Evolutionary conservation across 2,888 invertebrate species (phyloP).

Genomic region (Agonopterix heracliana): DNA sequence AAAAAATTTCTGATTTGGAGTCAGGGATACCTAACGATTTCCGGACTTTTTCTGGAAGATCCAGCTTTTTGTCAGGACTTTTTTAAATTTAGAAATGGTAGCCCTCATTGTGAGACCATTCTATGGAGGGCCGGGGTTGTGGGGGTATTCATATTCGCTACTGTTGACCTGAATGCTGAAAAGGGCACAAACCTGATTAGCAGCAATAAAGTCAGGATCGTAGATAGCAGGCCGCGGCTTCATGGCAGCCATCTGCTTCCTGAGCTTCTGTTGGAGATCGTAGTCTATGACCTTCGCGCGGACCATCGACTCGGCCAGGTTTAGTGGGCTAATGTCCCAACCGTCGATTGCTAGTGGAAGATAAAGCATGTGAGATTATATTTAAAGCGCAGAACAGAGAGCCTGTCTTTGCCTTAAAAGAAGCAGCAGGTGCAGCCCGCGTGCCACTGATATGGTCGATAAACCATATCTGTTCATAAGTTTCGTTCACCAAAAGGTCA

Average conservation of each 20-base stretch:
- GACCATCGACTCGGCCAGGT: conserved; percentile 91
- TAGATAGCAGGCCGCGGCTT: conserved; percentile 92
- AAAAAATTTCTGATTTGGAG: too few species aligned
- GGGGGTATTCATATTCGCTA: too few species aligned
- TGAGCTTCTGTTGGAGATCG: conserved; percentile 86
- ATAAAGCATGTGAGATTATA: background rate
- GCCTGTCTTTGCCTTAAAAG: too few species aligned
- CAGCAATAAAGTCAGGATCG: conserved; percentile 94
- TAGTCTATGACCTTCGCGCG: conserved; percentile 91
- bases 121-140: too few species aligned
- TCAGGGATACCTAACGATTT: too few species aligned
- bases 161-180: too few species aligned
- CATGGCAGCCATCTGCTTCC: conserved; percentile 81
- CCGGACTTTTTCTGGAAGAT: background rate
- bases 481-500: too few species aligned
- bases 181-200: conserved; percentile 83
- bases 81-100: background rate
- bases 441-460: too few species aligned
- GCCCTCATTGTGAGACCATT: background rate
- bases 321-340: conserved; percentile 91
- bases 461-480: too few species aligned
- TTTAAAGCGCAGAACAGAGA: background rate
- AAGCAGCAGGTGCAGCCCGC: too few species aligned
- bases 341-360: conserved; percentile 83
- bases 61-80: background rate